These are phyloP conservation scores for Sebastes fasciatus DNA, from an alignment of 2,113 vertebrate species.

Conservation along the genomic window DNA sequence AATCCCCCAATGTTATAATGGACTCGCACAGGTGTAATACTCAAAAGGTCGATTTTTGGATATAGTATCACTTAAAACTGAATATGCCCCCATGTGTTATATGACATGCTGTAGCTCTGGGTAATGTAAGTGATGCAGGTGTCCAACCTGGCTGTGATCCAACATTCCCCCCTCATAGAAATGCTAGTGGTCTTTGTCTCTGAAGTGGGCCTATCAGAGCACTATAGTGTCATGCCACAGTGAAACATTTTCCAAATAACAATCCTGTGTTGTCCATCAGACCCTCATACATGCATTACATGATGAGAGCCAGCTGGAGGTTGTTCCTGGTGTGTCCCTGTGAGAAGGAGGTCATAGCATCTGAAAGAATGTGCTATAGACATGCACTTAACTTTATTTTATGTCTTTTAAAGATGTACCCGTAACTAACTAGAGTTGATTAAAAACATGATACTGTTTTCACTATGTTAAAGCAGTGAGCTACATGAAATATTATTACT, in stretches of 20 bases:
- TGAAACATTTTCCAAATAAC: conserved; percentile 53
- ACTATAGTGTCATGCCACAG: conserved; percentile 12
- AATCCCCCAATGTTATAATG: background rate
- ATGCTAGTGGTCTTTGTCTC: conserved; percentile 39
- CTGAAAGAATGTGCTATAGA: background rate
- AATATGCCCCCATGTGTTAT: conserved; percentile 26
- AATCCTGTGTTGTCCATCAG: conserved; percentile 30
- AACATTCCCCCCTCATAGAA: conserved; percentile 44
- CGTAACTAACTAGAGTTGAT: background rate
- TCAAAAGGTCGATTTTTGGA: background rate
- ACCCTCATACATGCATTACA: conserved; percentile 23
- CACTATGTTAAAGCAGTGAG: background rate
- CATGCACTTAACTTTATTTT: background rate
- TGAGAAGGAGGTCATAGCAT: background rate
- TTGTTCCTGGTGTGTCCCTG: conserved; percentile 12
- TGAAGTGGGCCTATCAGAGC: conserved; percentile 30
- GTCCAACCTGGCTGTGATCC: conserved; percentile 46
- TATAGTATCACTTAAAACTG: background rate
- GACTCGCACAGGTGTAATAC: background rate
- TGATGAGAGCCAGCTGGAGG: background rate
- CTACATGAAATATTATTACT: background rate
- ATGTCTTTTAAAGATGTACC: background rate
- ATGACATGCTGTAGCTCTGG: background rate
- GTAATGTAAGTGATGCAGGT: conserved; percentile 41
- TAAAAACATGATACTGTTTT: background rate